Evolutionary conservation across 2,888 invertebrate genomes (phyloP), one percentile per base, ranked within the genome.

Genomic region (Candidula unifasciata): DNA sequence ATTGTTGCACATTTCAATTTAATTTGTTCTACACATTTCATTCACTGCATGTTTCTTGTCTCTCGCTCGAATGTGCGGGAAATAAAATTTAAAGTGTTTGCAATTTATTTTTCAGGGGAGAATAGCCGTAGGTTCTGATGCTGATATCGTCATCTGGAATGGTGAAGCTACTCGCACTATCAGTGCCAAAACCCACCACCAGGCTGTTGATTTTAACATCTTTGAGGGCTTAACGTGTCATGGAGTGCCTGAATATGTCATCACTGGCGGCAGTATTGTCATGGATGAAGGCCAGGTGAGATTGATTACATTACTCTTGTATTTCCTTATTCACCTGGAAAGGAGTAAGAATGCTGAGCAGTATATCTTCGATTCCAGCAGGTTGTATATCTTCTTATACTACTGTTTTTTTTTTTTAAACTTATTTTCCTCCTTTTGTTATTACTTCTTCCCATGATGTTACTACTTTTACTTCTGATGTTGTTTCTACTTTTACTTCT

Each of bases 111-210:
- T 90, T 60, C 89, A 95, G 95, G 99, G 99, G 2, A 96, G 97
- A 87, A 96, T 99, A 90, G 97, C 96, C 0, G 96, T 96, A 57
- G 98, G 97, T 88, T 97, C 98, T 3, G 99, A 99, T 95, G 99
- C 99, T 0, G 99, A 99, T 94, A 95, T 99, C 87, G 97, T 99
- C 18, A 95, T 99, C 87, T 99, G 99, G 99, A 97, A 99, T 95
- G 97, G 98, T 1, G 90, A 96, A 81, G 96, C 96, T 77, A 96
- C 96, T 83, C 95, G 97, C 85, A 96, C 96, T 88, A 98, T 99
- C 93, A 97, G 98, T 18, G 97, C 98, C 0, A 95, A 96, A 89
- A 96, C 96, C 0, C 99, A 99, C 94, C 96, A 97, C 89, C 98
- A 98, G 88, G 97, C 97, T 1, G 96, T 96, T 85, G 97, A 99